Conservation (phyloP, 2,113 vertebrate genomes). For the Rhinoptilus africanus region DNA sequence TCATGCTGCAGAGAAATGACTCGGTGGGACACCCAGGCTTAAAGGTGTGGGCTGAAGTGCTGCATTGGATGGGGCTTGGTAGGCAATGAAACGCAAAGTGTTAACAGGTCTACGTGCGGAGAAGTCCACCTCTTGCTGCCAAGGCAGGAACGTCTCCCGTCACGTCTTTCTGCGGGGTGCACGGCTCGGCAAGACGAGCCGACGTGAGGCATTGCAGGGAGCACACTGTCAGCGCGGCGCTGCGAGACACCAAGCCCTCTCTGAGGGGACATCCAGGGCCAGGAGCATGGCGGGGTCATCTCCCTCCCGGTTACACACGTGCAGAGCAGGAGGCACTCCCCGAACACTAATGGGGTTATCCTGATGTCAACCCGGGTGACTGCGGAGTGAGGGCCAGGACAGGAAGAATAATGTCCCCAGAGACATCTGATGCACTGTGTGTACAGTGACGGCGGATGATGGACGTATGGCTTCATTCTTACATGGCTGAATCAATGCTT, state of each 20-base stretch:
- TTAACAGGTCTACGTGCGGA: not conserved
- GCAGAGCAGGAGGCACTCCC: not conserved
- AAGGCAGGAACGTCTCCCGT: not conserved
- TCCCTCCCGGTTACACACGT: not conserved
- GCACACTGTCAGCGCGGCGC: rapidly evolving
- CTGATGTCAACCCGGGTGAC: not conserved
- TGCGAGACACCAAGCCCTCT: not conserved
- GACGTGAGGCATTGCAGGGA: not conserved
- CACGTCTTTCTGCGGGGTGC: not conserved
- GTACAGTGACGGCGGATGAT: rapidly evolving
- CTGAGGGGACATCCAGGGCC: not conserved
- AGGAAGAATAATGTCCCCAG: not conserved
- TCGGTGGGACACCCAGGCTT: not conserved
- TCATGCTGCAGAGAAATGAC: not conserved
- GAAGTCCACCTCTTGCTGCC: not conserved
- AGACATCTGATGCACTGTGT: not conserved
- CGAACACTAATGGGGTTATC: not conserved
- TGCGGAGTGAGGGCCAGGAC: rapidly evolving
- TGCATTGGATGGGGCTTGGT: rapidly evolving
- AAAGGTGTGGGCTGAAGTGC: not conserved
- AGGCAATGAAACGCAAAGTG: rapidly evolving
- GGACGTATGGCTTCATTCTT: not conserved
- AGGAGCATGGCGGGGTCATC: rapidly evolving
- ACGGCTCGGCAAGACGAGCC: rapidly evolving
- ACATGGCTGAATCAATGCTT: not conserved